These are phyloP conservation scores for Hydropsyche betteni DNA, from an alignment of 2,888 invertebrate species.

Conservation along the genomic window DNA sequence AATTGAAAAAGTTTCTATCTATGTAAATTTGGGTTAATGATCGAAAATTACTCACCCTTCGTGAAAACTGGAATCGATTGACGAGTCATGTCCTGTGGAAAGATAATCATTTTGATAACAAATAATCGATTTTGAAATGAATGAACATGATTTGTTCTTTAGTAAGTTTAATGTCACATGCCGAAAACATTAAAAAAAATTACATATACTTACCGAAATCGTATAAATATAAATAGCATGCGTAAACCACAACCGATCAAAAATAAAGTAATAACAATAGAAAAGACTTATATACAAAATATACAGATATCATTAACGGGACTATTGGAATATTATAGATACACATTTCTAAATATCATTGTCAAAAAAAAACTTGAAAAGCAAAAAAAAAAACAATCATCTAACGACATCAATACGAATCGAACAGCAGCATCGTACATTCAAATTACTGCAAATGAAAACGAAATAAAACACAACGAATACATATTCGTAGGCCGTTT, in stretches of 20 bases:
- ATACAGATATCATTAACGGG: neutral
- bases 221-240: slow-evolving; percentile 5
- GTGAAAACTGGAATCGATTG: slow-evolving; percentile 67
- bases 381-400: no score
- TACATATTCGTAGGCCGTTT: neutral
- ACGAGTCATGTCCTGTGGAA: slow-evolving; percentile 67
- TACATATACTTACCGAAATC: neutral
- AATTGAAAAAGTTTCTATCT: neutral
- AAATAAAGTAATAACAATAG: neutral
- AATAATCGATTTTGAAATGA: slow-evolving; percentile 37
- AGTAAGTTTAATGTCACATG: no score
- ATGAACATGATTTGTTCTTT: no score
- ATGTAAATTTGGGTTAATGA: slow-evolving; percentile 32
- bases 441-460: no score
- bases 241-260: slow-evolving; percentile 14
- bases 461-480: no score
- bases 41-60: slow-evolving; percentile 59
- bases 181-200: neutral
- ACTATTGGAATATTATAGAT: no score
- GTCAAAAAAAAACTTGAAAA: no score
- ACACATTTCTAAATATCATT: no score
- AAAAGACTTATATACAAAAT: neutral
- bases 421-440: no score
- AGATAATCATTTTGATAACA: slow-evolving; percentile 55
- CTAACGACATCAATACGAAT: no score